Evolutionary conservation across 2,797 vertebrate genomes (phyloP), one percentile per base, ranked within the genome.

Genomic region (Sebastes oblongus): DNA sequence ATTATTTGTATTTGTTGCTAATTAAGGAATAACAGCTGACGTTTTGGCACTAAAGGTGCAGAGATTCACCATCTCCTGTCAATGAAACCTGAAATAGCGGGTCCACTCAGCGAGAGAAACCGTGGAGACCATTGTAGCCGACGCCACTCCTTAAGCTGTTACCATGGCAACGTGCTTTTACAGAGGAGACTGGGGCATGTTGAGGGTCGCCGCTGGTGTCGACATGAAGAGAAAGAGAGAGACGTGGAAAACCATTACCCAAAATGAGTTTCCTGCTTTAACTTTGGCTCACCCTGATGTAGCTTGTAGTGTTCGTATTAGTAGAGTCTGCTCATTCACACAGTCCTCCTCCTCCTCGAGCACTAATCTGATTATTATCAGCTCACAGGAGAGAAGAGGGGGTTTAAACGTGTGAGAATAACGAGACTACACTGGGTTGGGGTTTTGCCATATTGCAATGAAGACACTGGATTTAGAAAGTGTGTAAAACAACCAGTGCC

Each of bases 301-400:
- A 59, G 42, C 39, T 52, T 10, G 54, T 52, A 34, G 46, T 16
- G 16, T 78, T 65, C 66, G 42, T 0, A 18, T 18, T 2, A 52
- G 50, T 52, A n/a, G 55, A 55, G 71, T 71, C 7, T 67, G 66
- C 52, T 86, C 68, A 70, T 81, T 87, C 81, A 82, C 86, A 36
- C 36, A 65, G 52, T 30, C 30, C 9, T 78, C 64, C 12, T 80
- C 64, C 65, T 83, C 72, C 20, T 3, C 78, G 60, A 78, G 61
- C 72, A 8, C 78, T 94, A 93, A 92, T 94, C 92, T 87, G 74
- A 81, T 91, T 87, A 85, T 61, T 66, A 85, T 71, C 82, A 64
- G 83, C 78, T 91, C 83, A 77, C 67, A 69, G 86, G 73, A 72
- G 71, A 77, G 72, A 56, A 58, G 42, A 14, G 32, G 4, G 54